phyloP scores from a whole-genome alignment of 1,140 invertebrate genomes.

The Gryllus bimaculatus region DNA sequence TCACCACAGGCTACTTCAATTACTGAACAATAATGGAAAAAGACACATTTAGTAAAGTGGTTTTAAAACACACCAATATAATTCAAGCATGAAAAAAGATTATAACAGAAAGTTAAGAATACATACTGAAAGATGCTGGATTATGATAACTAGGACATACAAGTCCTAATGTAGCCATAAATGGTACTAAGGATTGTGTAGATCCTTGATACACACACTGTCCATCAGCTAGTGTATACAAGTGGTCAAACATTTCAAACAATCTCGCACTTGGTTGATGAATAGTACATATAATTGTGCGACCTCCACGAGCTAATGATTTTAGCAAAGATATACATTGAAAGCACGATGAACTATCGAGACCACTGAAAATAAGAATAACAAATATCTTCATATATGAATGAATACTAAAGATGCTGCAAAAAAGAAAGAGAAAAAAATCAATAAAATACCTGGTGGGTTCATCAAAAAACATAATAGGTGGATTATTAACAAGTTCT shows the following conservation, averaged over 20 bases:
- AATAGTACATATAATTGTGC: conserved; percentile 92
- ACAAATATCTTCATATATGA: not conserved
- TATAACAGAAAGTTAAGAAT: not conserved
- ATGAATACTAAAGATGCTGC: not conserved
- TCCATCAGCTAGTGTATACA: conserved; percentile 83
- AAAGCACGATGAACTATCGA: conserved; percentile 76
- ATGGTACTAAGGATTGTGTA: conserved; percentile 72
- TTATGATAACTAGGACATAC: conserved; percentile 91
- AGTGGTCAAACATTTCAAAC: conserved; percentile 91
- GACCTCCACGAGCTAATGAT: conserved; percentile 53
- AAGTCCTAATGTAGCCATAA: conserved; percentile 69
- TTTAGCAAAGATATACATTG: conserved; percentile 70
- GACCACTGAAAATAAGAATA: conserved; percentile 46
- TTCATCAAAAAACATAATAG: conserved; percentile 97
- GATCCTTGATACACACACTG: conserved; percentile 86
- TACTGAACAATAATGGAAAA: conserved; percentile 39
- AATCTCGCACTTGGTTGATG: conserved; percentile 92
- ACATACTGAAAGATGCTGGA: conserved; percentile 84
- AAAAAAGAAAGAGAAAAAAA: not conserved
- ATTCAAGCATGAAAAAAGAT: no score
- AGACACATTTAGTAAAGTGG: not conserved
- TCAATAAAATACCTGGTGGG: conserved; percentile 61
- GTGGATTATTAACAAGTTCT: conserved; percentile 91
- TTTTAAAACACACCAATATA: not conserved
- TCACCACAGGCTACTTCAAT: conserved; percentile 93